phyloP scores from a whole-genome alignment of 2,888 invertebrate species.

The Ferdinandea cuprea region DNA sequence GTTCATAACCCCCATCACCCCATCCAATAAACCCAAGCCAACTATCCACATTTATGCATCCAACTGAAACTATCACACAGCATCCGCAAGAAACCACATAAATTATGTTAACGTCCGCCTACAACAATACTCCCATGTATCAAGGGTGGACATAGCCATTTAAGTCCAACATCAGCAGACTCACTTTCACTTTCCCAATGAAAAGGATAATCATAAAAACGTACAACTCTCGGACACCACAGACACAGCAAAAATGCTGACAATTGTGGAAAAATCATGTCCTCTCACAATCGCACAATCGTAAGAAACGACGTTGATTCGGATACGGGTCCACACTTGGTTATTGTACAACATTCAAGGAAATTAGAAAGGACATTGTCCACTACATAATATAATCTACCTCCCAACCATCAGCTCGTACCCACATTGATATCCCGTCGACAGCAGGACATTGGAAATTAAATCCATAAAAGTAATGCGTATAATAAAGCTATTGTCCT shows the following conservation, averaged over 20 bases:
- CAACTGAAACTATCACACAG: constrained; percentile 65
- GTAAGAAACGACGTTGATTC: constrained; percentile 34
- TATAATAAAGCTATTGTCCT: constrained; percentile 78
- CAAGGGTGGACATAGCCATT: constrained; percentile 67
- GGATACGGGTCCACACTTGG: constrained; percentile 59
- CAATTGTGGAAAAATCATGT: constrained; percentile 79
- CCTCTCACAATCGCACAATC: constrained; percentile 50
- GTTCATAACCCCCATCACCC: neutral
- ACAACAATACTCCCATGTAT: constrained; percentile 73
- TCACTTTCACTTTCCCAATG: constrained; percentile 38
- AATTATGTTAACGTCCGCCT: constrained; percentile 83
- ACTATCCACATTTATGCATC: constrained; percentile 51
- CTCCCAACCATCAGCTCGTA: neutral
- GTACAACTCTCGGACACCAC: constrained; percentile 77
- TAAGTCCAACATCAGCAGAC: constrained; percentile 51
- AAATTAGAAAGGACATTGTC: constrained; percentile 81
- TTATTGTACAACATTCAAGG: constrained; percentile 75
- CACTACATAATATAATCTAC: constrained; percentile 8
- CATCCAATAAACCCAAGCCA: constrained; percentile 39
- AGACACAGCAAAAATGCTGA: constrained; percentile 79
- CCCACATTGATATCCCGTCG: constrained; percentile 63
- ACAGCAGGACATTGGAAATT: constrained; percentile 80
- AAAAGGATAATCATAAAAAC: constrained; percentile 78
- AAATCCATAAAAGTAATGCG: constrained; percentile 80
- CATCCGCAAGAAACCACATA: constrained; percentile 80